Evolutionary conservation across 2,888 invertebrate genomes (phyloP).

Genomic region (Meliscaeva auricollis): DNA sequence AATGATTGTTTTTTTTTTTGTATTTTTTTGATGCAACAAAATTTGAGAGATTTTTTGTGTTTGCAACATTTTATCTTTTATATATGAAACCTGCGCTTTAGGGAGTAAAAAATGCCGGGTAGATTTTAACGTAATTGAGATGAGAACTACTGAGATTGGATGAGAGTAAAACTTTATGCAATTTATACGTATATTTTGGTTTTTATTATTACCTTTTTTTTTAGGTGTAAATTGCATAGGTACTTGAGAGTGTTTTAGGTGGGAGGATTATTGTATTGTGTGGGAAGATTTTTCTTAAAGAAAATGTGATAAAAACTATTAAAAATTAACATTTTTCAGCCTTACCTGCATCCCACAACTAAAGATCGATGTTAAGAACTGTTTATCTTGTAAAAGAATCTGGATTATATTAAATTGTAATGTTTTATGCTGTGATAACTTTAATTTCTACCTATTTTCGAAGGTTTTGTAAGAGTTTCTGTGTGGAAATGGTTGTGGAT

Average conservation of each 20-base stretch:
- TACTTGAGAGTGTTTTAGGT: neutral
- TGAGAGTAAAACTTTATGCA: constrained; percentile 8
- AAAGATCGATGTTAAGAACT: too few species aligned
- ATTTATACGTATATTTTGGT: neutral
- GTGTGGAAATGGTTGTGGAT: too few species aligned
- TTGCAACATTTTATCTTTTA: constrained; percentile 38
- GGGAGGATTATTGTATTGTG: too few species aligned
- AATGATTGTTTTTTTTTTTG: neutral
- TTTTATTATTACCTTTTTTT: neutral
- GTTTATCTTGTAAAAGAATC: too few species aligned
- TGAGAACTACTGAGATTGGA: constrained; percentile 3
- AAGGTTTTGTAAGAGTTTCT: too few species aligned
- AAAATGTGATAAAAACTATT: too few species aligned
- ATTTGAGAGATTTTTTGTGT: neutral
- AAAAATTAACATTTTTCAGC: too few species aligned
- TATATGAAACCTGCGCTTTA: constrained; percentile 58
- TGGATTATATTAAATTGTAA: too few species aligned
- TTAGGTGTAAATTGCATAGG: neutral
- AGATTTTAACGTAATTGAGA: constrained; percentile 1
- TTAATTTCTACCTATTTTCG: too few species aligned
- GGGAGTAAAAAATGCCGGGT: constrained; percentile 56
- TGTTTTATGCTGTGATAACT: too few species aligned
- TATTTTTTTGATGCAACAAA: neutral
- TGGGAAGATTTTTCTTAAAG: too few species aligned
- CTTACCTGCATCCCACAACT: too few species aligned